Base-by-base conservation (phyloP, 2,797 vertebrate genomes). In the Hippopotamyrus pictus region DNA sequence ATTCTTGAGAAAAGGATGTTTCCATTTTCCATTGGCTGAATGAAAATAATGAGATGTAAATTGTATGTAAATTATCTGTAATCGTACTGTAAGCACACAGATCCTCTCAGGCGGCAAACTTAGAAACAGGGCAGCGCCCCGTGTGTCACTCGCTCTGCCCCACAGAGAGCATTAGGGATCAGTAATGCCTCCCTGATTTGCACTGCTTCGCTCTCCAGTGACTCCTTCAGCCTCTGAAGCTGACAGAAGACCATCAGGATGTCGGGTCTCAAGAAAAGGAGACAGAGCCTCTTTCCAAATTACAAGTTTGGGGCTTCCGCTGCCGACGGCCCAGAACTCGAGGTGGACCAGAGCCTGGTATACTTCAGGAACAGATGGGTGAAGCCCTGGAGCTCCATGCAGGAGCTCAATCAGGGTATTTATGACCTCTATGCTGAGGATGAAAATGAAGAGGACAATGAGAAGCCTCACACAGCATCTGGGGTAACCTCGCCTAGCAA, bases 341-440 rank as follows among this genome's bases (percentile, higher is more conserved):
- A 37, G 7, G 57, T 93, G 46, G 93, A 94, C n/a, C 85, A 89
- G 2, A 90, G 86, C 62, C 90, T 95, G 69, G 95, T 95, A 0
- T 91, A 95, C 5, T 94, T 92, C 86, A 96, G 95, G 90, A 93
- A 95, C 89, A 93, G 92, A 90, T 93, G 90, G 5, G 73, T 96
- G 90, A 96, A 96, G 92, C 92, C 93, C 17, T 95, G 95, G 92
- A 95, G 92, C 85, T 95, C 97, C 7, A 92, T 95, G 94, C 94
- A 94, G 73, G 62, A 90, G 37, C 89, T 95, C 7, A 90, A 79
- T 82, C 1, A 89, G 65, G 3, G 94, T 88, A 94, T 94, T 92
- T 96, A 96, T 41, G 96, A 95, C 17, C 92, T 96, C 29, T 96
- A 96, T 0, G 96, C 96, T 4, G 96, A 50, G 44, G 82, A 97